These are phyloP conservation scores for Heloderma charlesbogerti DNA, from an alignment of 2,113 vertebrate genomes.

Conservation along the genomic window DNA sequence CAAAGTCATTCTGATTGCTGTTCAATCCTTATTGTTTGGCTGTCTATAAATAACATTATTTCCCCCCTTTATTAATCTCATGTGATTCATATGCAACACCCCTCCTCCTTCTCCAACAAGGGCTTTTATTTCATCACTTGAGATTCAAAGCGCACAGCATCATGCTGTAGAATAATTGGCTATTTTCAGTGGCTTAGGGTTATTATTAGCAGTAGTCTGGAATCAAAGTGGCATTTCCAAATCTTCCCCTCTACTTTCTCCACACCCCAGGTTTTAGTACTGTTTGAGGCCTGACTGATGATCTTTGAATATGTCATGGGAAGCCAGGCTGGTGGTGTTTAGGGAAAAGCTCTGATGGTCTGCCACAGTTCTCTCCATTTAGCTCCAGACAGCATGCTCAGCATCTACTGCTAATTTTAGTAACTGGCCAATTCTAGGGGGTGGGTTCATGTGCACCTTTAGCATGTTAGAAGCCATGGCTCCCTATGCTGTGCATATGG, in stretches of 20 bases:
- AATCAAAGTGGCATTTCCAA: neutral
- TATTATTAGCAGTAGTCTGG: neutral
- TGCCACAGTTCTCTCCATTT: neutral
- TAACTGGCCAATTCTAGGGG: neutral
- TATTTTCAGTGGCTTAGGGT: neutral
- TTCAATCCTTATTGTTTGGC: neutral
- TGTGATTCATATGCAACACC: neutral
- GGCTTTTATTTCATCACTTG: neutral
- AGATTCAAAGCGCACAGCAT: neutral
- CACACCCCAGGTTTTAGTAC: neutral
- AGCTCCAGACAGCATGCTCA: neutral
- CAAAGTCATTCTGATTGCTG: neutral
- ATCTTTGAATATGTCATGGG: neutral
- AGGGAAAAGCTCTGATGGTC: neutral
- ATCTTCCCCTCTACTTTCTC: neutral
- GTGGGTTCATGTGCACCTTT: neutral
- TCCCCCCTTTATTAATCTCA: neutral
- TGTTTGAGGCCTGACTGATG: neutral
- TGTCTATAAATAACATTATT: slow-evolving; percentile 2
- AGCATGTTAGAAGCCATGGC: neutral
- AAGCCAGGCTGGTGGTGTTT: neutral
- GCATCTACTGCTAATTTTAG: neutral
- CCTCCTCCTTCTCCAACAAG: too few species aligned
- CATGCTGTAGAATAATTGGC: neutral
- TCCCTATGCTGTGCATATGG: neutral